Conservation (phyloP, 2,113 vertebrate species). For the Zosterops japonicus region DNA sequence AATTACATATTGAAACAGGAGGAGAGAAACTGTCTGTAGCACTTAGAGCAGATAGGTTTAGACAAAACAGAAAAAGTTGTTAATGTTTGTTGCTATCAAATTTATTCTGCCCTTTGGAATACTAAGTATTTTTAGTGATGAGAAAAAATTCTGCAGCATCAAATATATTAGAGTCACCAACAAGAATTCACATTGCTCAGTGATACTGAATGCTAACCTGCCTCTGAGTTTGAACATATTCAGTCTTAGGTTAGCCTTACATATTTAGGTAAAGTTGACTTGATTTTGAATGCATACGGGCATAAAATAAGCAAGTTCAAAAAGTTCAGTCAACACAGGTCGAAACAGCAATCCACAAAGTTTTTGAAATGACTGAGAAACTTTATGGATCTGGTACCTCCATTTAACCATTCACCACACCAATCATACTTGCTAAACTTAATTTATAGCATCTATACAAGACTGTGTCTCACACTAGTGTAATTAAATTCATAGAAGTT, state of each 20-base stretch:
- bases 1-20: conserved; percentile 40
- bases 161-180: neutral
- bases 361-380: neutral
- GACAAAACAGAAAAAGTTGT: neutral
- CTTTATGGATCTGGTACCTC: neutral
- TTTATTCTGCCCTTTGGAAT: neutral
- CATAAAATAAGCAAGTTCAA: neutral
- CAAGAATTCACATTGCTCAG: neutral
- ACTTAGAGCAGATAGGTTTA: conserved; percentile 20
- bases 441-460: conserved; percentile 35
- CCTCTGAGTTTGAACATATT: neutral
- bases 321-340: neutral
- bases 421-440: conserved; percentile 27
- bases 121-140: neutral
- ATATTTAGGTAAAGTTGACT: neutral
- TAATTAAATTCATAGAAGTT: conserved; percentile 57
- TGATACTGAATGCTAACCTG: neutral
- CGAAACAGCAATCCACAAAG: neutral
- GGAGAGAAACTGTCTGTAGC: conserved; percentile 13
- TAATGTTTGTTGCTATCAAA: neutral
- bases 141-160: neutral
- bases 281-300: neutral
- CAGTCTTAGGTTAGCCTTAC: neutral
- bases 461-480: neutral
- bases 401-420: conserved; percentile 31